A percentile compares a stretch with the other conserved stretches of the same genome.
These are phyloP conservation scores for Rissa tridactyla DNA, from an alignment of 2,113 vertebrate genomes.

Conservation along the genomic window DNA sequence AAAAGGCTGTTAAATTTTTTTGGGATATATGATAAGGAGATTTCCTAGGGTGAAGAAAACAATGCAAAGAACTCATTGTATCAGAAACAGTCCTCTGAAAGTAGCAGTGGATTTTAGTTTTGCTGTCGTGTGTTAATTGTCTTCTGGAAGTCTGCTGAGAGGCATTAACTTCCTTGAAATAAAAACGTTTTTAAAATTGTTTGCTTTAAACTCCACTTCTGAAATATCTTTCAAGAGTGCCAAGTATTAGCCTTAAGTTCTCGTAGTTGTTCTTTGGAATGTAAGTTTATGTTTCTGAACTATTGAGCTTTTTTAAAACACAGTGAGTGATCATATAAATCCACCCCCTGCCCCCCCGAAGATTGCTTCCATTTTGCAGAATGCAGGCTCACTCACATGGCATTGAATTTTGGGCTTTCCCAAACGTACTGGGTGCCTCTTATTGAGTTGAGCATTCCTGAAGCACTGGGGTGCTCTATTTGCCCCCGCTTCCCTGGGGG, in stretches of 20 bases:
- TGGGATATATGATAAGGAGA: neutral
- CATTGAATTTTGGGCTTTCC: neutral
- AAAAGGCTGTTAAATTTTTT: constrained; percentile 6
- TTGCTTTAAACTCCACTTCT: neutral
- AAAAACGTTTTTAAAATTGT: neutral
- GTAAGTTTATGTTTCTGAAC: neutral
- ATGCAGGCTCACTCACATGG: neutral
- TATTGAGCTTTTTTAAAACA: neutral
- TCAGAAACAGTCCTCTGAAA: neutral
- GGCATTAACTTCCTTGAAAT: neutral
- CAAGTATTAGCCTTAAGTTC: neutral
- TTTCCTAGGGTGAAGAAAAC: neutral
- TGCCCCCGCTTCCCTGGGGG: neutral
- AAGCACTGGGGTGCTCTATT: neutral
- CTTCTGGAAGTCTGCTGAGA: neutral
- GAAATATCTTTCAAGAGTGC: neutral
- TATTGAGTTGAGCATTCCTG: neutral
- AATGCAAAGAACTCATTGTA: neutral
- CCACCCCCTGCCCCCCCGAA: neutral
- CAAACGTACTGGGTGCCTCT: neutral
- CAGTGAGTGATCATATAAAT: neutral
- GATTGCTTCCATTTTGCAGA: neutral
- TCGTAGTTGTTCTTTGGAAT: neutral
- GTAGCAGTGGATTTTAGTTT: neutral
- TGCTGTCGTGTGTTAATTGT: neutral